Base-by-base conservation (phyloP, 2,888 invertebrate genomes). In the Adela reaumurella region DNA sequence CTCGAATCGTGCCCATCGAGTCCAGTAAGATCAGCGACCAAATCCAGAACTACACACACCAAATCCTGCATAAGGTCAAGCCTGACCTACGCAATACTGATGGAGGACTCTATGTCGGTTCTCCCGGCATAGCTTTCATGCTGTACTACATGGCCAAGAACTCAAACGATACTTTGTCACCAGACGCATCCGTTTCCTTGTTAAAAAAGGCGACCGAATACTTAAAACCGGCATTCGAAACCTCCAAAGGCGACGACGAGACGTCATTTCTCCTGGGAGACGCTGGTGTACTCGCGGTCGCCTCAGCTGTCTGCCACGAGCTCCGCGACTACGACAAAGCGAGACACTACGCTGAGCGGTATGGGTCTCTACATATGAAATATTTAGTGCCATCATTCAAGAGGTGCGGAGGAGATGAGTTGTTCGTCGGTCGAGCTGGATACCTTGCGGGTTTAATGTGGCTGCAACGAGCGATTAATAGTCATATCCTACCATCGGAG, bases 371-470 rank as follows among this genome's bases (percentile, higher is more conserved):
- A 61, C 3, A 59, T 64, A 50, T 49, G 11, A 58, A 59, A 10
- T 77, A 67, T 52, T 57, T 77, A 19, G 64, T 66, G 49, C 68
- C 73, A 0, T 72, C 64, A 54, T 88, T 86, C 58, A 68, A 85
- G 11, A 80, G 81, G 59, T 82, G 83, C 59, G 89, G 89, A 17
- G 88, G 89, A 28, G 93, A 94, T 68, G 94, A 94, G 65, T 72
- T 92, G 18, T 87, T 94, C 59, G 91, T 93, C 1, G 94, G 94
- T 0, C 81, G 94, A 53, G 87, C 93, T 43, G 94, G 94, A 0
- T 94, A 89, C 59, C 64, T 94, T 1, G 86, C 87, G 55, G 93
- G 92, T 4, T 84, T 87, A 4, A 64, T 91, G 20, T 90, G 90
- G 87, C 64, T 94, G 24, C 74, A 79, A 17, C 79, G 83, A 51